These are phyloP conservation scores for Pongo abelii DNA, from an alignment of 2,113 vertebrate genomes.

Conservation along the genomic window DNA sequence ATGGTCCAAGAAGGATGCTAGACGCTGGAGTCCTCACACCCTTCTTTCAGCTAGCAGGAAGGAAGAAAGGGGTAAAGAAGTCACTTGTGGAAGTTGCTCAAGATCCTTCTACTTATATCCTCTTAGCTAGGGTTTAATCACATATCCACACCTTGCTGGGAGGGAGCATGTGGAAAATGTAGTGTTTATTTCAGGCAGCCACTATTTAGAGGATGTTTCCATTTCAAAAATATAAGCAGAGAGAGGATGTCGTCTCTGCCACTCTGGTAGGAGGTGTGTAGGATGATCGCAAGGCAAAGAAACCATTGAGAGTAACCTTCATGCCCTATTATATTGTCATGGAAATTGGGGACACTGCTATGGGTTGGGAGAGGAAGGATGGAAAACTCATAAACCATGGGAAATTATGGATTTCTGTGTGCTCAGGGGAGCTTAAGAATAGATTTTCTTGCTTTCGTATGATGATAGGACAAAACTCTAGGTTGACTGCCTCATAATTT, in stretches of 20 bases:
- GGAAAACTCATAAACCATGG: not conserved
- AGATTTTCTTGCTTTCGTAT: slow-evolving; percentile 17
- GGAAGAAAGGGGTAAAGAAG: not conserved
- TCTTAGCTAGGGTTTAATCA: not conserved
- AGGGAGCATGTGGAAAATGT: not conserved
- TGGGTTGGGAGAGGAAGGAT: not conserved
- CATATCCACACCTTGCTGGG: not conserved
- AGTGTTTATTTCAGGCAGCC: not conserved
- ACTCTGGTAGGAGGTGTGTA: not conserved
- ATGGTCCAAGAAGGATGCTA: not conserved
- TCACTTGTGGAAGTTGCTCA: not conserved
- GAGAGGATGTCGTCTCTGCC: not conserved
- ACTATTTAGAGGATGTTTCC: not conserved
- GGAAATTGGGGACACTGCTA: not conserved
- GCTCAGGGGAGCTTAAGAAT: not conserved
- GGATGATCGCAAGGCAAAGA: not conserved
- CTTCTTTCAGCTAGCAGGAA: not conserved
- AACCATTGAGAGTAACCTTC: not conserved
- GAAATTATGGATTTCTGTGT: not conserved
- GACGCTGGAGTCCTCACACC: not conserved
- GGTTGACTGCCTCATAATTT: not conserved
- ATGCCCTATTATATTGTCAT: not conserved
- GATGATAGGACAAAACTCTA: not conserved
- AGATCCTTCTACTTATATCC: not conserved
- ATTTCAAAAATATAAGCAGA: not conserved